phyloP scores from a whole-genome alignment of 2,888 invertebrate genomes.

The Mylabris sibirica region DNA sequence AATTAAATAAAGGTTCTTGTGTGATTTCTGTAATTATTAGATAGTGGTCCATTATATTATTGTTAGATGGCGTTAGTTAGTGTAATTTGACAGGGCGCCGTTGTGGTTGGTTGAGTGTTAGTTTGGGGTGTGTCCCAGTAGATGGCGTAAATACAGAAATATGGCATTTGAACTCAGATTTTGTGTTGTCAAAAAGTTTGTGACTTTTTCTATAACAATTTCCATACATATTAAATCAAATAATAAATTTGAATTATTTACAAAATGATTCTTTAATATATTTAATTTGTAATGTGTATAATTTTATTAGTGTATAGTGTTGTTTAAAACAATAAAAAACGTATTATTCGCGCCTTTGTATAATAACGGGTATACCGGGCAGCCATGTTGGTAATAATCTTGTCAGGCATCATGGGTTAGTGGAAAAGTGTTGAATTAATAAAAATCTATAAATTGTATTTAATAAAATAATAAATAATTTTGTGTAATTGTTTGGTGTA shows the following conservation, averaged over 20 bases:
- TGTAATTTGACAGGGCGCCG: neutral
- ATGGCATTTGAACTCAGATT: conserved; percentile 58
- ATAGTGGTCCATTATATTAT: neutral
- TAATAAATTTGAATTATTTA: neutral
- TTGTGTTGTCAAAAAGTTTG: conserved; percentile 60
- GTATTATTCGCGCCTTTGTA: conserved; percentile 55
- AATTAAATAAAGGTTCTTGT: neutral
- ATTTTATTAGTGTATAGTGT: neutral
- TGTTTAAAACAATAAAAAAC: conserved; percentile 19
- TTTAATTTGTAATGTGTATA: neutral
- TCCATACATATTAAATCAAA: neutral
- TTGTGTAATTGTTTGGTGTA: conserved; percentile 41
- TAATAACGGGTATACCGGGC: conserved; percentile 60
- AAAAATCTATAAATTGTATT: conserved; percentile 37
- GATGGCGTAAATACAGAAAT: conserved; percentile 49
- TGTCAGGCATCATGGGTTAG: conserved; percentile 63
- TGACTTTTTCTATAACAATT: conserved; percentile 54
- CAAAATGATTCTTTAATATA: neutral
- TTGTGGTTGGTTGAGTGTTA: neutral
- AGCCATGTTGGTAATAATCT: conserved; percentile 62
- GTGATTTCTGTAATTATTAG: neutral
- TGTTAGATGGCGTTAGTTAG: conserved; percentile 15
- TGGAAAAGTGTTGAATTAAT: conserved; percentile 52
- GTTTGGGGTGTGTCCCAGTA: conserved; percentile 27
- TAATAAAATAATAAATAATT: conserved; percentile 42